Conservation (phyloP, 2,113 vertebrate genomes). For the Perca fluviatilis region DNA sequence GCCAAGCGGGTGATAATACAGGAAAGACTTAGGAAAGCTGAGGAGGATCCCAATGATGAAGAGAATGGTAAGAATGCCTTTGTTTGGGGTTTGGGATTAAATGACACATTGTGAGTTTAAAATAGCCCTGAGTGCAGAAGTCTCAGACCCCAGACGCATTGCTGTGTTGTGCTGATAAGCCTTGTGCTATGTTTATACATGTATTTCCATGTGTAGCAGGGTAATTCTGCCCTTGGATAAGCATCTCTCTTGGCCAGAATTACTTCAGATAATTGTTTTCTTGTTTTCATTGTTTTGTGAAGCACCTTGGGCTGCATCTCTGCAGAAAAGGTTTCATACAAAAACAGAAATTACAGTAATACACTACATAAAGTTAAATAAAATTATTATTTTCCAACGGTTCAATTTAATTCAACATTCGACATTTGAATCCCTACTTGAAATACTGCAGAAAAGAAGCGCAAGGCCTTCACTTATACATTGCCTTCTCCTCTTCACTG, state of each 20-base stretch:
- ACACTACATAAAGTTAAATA: neutral
- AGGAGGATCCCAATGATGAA: constrained; percentile 67
- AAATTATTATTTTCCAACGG: neutral
- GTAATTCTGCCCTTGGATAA: neutral
- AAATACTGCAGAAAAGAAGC: neutral
- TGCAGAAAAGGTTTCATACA: neutral
- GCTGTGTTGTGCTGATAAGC: constrained; percentile 22
- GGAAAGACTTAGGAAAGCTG: constrained; percentile 77
- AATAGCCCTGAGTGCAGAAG: neutral
- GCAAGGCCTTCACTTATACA: neutral
- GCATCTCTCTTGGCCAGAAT: neutral
- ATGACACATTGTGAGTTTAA: constrained; percentile 2
- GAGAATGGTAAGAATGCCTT: constrained; percentile 73
- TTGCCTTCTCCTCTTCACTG: neutral
- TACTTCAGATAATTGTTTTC: too few species aligned
- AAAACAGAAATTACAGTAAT: neutral
- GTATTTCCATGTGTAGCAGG: neutral
- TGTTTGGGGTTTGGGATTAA: neutral
- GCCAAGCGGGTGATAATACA: constrained; percentile 82
- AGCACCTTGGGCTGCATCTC: neutral
- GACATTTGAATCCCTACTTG: neutral
- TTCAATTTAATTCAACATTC: neutral
- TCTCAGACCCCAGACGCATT: neutral
- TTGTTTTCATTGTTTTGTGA: neutral
- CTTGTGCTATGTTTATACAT: neutral